A percentile compares a stretch with the other conserved stretches of the same genome.
These are phyloP conservation scores for Euthynnus affinis DNA, from an alignment of 2,797 vertebrate species.

Conservation along the genomic window DNA sequence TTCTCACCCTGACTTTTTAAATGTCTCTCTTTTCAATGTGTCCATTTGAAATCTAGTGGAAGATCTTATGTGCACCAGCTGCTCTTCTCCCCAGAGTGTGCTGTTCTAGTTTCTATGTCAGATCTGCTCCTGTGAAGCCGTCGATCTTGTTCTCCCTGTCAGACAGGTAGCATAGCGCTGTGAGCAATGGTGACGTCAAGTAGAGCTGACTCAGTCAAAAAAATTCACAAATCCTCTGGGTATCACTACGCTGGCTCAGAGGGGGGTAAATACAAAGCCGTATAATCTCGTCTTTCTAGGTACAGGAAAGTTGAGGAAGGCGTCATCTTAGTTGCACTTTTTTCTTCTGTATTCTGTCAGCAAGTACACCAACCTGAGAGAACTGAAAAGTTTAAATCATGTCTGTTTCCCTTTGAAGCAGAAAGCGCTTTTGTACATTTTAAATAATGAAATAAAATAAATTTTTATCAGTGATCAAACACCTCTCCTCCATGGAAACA, in stretches of 20 bases:
- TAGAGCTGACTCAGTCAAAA: slow-evolving; percentile 56
- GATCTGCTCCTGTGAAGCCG: slow-evolving; percentile 7
- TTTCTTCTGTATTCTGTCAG: slow-evolving; percentile 6
- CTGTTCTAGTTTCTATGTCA: slow-evolving; percentile 52
- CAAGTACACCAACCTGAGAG: neutral
- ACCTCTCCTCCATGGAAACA: neutral
- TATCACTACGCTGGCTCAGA: slow-evolving; percentile 48
- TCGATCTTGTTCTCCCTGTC: slow-evolving; percentile 69
- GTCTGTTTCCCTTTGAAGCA: neutral
- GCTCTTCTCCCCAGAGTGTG: slow-evolving; percentile 13
- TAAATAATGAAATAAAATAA: no score
- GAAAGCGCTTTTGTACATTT: neutral
- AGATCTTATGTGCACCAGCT: slow-evolving; percentile 4
- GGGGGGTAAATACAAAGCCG: slow-evolving; percentile 19
- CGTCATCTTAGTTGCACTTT: neutral
- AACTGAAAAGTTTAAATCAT: neutral
- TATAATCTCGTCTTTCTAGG: neutral
- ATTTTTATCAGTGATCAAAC: neutral
- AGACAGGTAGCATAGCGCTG: slow-evolving; percentile 50
- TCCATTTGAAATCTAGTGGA: slow-evolving; percentile 11
- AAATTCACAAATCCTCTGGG: slow-evolving; percentile 26
- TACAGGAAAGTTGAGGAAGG: slow-evolving; percentile 18
- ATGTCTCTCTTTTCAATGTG: neutral
- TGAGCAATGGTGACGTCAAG: slow-evolving; percentile 43
- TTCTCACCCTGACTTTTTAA: neutral